Percentiles rank a stretch among this genome's conserved stretches.
Evolutionary conservation across 2,888 invertebrate species (phyloP).

Genomic region (Sipha maydis): DNA sequence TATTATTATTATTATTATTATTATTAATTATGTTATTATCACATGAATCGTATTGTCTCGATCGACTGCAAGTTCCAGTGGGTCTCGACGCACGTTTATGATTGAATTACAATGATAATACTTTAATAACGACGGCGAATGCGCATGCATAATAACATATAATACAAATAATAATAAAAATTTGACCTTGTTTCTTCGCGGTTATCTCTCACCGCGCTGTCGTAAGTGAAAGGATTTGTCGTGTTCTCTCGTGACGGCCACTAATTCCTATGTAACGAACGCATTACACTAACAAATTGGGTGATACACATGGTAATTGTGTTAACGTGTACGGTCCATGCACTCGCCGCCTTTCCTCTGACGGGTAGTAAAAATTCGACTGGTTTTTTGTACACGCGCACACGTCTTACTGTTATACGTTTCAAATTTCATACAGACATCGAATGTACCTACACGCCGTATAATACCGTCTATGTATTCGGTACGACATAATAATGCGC

Average conservation of each 20-base stretch:
- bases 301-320: background rate
- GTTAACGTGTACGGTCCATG: too few relatives aligned
- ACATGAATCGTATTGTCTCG: background rate
- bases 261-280: background rate
- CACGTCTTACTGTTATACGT: too few relatives aligned
- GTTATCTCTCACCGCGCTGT: background rate
- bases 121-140: background rate
- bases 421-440: too few relatives aligned
- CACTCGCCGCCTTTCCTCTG: too few relatives aligned
- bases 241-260: slow-evolving; percentile 37
- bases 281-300: background rate
- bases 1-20: background rate
- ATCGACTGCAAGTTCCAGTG: background rate
- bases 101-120: background rate
- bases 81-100: background rate
- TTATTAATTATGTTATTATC: too few relatives aligned
- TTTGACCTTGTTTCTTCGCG: slow-evolving; percentile 35
- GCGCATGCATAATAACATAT: background rate
- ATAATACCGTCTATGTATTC: too few relatives aligned
- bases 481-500: too few relatives aligned
- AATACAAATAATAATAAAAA: background rate
- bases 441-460: too few relatives aligned
- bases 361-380: background rate
- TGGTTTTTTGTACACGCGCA: too few relatives aligned
- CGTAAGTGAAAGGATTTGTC: slow-evolving; percentile 42